phyloP scores from a whole-genome alignment of 2,113 vertebrate species.

The Saguinus midas region DNA sequence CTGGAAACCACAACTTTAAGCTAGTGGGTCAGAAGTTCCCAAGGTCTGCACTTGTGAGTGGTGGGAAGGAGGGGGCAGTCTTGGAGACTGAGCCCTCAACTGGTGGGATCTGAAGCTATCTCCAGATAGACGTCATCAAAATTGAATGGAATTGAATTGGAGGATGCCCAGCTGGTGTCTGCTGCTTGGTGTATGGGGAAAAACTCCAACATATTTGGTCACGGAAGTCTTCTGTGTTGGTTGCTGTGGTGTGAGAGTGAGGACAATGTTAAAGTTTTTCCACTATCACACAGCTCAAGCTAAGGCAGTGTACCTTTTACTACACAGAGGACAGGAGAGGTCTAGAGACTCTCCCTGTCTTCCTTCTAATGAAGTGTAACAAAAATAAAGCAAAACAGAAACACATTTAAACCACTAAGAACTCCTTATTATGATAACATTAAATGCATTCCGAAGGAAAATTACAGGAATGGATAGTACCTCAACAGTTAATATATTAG shows the following conservation, averaged over 20 bases:
- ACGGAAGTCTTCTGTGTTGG: neutral
- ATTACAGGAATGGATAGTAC: neutral
- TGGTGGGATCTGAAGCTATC: neutral
- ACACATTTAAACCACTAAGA: neutral
- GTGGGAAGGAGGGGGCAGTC: neutral
- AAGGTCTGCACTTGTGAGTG: neutral
- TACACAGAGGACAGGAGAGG: fast-evolving
- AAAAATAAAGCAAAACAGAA: neutral
- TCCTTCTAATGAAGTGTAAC: neutral
- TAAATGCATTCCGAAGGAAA: neutral
- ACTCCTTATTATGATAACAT: neutral
- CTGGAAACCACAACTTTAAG: too few relatives aligned
- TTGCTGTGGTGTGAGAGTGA: neutral
- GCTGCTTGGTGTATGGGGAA: too few relatives aligned
- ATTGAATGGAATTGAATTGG: neutral
- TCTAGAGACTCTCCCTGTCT: neutral
- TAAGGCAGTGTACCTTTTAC: neutral
- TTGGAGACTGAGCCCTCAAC: neutral
- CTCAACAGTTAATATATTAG: constrained; percentile 55
- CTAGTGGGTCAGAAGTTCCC: neutral
- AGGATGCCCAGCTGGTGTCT: neutral
- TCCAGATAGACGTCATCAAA: neutral
- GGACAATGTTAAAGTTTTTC: neutral
- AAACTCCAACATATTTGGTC: neutral
- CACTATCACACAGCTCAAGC: neutral